Evolutionary conservation across 1,140 invertebrate species (phyloP).

Genomic region (Drosophila albomicans): DNA sequence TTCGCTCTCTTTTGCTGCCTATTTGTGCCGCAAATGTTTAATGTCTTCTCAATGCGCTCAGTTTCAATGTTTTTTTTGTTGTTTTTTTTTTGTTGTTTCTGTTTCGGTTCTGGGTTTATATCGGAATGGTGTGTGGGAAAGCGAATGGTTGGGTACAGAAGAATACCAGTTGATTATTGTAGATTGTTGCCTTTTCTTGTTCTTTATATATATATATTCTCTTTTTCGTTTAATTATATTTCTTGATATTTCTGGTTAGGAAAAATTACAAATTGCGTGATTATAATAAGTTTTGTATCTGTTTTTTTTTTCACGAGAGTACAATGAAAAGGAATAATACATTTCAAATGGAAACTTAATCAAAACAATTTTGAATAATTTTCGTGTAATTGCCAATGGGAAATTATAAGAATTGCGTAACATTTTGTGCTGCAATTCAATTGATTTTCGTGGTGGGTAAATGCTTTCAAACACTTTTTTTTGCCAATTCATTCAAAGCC

Average conservation of each 20-base stretch:
- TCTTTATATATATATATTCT: neutral
- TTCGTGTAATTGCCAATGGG: constrained; percentile 33
- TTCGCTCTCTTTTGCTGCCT: constrained; percentile 50
- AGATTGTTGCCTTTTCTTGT: constrained; percentile 42
- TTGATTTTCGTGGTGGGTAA: constrained; percentile 8
- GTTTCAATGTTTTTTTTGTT: constrained; percentile 36
- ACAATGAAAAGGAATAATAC: constrained; percentile 13
- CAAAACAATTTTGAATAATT: constrained; percentile 5
- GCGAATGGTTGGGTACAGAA: constrained; percentile 51
- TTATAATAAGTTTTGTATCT: constrained; percentile 31
- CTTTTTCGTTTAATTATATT: constrained; percentile 25
- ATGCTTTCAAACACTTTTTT: constrained; percentile 21
- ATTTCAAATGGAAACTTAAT: constrained; percentile 4
- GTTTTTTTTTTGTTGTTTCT: constrained; percentile 37
- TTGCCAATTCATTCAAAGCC: constrained; percentile 78
- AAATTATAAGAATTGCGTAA: constrained; percentile 47
- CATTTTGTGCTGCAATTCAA: constrained; percentile 22
- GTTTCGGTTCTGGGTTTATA: constrained; percentile 43
- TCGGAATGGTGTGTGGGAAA: constrained; percentile 45
- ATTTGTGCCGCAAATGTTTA: constrained; percentile 34
- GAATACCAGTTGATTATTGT: constrained; percentile 70
- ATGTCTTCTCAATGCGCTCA: constrained; percentile 49
- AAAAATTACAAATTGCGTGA: constrained; percentile 46
- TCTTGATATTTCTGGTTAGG: constrained; percentile 48
- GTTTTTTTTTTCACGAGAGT: neutral